A percentile compares a stretch with the other conserved stretches of the same genome.
phyloP scores from a whole-genome alignment of 2,113 vertebrate species.

The Candoia aspera region DNA sequence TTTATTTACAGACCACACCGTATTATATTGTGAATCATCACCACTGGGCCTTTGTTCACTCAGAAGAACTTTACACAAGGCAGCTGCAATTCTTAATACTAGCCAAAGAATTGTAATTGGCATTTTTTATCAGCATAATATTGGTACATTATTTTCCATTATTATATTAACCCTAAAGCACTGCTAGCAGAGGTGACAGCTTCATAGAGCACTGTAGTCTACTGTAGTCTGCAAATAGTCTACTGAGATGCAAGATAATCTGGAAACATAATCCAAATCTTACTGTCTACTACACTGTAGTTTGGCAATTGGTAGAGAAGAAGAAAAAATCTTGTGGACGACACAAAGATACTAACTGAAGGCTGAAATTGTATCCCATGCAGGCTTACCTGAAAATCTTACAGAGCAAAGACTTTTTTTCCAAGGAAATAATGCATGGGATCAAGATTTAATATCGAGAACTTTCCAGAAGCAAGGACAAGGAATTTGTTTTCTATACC shows the following conservation, averaged over 20 bases:
- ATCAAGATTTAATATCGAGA: not conserved
- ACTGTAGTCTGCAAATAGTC: too few species aligned
- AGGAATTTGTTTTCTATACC: not conserved
- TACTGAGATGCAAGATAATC: too few species aligned
- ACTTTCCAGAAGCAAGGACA: not conserved
- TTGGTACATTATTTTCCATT: not conserved
- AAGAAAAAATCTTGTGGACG: too few species aligned
- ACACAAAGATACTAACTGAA: not conserved
- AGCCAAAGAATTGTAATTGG: not conserved
- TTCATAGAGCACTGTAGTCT: too few species aligned
- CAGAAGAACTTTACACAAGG: not conserved
- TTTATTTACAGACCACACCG: not conserved
- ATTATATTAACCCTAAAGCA: not conserved
- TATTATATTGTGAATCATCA: not conserved
- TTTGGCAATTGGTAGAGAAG: too few species aligned
- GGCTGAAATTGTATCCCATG: not conserved
- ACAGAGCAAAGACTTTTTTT: not conserved
- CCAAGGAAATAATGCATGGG: not conserved
- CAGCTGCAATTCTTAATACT: not conserved
- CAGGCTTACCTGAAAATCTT: not conserved
- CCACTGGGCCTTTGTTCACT: not conserved
- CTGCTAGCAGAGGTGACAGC: not conserved
- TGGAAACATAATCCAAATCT: too few species aligned
- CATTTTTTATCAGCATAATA: not conserved
- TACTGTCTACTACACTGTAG: too few species aligned